Conservation (phyloP, 2,797 vertebrate genomes). For the Champsocephalus esox region DNA sequence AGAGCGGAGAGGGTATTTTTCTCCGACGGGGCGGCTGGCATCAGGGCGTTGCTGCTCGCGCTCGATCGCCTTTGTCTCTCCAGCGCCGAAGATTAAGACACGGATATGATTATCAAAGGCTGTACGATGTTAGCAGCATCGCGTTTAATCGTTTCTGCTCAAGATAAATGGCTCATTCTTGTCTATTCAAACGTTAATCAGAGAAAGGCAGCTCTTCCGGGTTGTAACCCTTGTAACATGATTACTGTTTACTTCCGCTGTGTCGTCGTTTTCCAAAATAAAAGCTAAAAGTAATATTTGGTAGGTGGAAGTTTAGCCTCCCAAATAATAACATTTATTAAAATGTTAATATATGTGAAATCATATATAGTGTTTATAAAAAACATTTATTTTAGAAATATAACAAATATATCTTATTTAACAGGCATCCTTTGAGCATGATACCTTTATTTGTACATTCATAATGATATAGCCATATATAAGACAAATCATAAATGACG, state of each 20-base stretch:
- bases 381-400: too few relatives aligned
- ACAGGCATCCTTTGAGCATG: too few relatives aligned
- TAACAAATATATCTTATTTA: too few relatives aligned
- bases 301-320: background rate
- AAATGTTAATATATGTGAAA: too few relatives aligned
- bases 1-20: constrained; percentile 63
- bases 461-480: too few relatives aligned
- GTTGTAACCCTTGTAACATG: constrained; percentile 74
- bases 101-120: constrained; percentile 10
- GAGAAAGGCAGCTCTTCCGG: constrained; percentile 79
- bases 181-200: constrained; percentile 83
- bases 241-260: constrained; percentile 83
- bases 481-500: too few relatives aligned
- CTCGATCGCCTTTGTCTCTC: constrained; percentile 44
- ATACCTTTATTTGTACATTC: too few relatives aligned
- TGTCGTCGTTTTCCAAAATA: constrained; percentile 72
- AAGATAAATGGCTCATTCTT: constrained; percentile 74
- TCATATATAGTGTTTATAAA: too few relatives aligned
- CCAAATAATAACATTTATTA: too few relatives aligned
- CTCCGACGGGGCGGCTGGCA: constrained; percentile 67
- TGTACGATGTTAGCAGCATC: constrained; percentile 47
- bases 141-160: constrained; percentile 40
- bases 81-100: constrained; percentile 32
- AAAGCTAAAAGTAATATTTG: background rate
- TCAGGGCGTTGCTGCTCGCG: constrained; percentile 76